Percentiles rank a stretch among this genome's conserved stretches.
phyloP scores from a whole-genome alignment of 1,140 invertebrate genomes.

The Plutomurus gul region DNA sequence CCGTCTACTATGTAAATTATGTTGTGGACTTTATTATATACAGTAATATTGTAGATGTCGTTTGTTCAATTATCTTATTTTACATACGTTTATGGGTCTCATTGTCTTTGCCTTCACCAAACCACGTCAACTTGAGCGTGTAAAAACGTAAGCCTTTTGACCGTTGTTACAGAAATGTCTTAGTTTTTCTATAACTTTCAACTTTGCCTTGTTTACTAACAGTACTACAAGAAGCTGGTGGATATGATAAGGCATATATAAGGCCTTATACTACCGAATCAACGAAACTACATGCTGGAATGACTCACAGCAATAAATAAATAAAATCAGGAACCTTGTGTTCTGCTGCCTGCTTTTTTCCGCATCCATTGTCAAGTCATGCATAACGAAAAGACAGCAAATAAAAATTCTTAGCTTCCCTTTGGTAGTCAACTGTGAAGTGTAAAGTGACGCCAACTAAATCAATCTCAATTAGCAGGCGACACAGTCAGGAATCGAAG shows the following conservation, averaged over 20 bases:
- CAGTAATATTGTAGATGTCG: not conserved
- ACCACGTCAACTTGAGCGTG: too few species aligned
- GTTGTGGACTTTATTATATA: too few species aligned
- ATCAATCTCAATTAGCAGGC: constrained; percentile 16
- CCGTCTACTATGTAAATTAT: too few species aligned
- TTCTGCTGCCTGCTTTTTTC: not conserved
- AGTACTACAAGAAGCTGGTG: too few species aligned
- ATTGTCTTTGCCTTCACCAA: constrained; percentile 14
- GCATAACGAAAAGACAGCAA: not conserved
- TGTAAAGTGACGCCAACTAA: constrained; percentile 17
- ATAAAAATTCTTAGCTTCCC: not conserved
- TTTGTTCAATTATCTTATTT: constrained; percentile 8
- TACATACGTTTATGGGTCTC: not conserved
- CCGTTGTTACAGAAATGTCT: too few species aligned
- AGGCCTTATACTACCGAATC: too few species aligned
- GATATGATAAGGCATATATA: too few species aligned
- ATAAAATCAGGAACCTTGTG: not conserved
- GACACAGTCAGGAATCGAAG: not conserved
- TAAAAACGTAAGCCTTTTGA: too few species aligned
- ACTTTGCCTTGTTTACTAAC: too few species aligned
- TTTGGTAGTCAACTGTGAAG: constrained; percentile 20
- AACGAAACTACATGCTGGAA: too few species aligned
- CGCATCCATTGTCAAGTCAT: not conserved
- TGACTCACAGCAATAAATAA: too few species aligned
- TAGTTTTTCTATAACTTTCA: too few species aligned